Evolutionary conservation across 2,888 invertebrate genomes (phyloP).

Genomic region (Eudemis profundana): DNA sequence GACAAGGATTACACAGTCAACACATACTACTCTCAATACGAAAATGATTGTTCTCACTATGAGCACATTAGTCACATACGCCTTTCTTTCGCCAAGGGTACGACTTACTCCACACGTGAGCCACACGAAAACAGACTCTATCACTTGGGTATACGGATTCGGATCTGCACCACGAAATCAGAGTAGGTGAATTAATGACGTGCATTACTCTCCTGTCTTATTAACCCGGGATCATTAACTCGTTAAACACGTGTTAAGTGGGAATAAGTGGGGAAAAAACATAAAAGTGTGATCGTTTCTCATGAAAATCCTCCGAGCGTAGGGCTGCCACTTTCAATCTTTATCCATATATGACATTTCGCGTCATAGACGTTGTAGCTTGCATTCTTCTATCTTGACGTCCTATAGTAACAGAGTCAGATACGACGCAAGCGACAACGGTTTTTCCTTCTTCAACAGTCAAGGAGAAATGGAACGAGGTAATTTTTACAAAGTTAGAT

Average conservation of each 20-base stretch:
- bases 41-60: neutral
- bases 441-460: too few relatives aligned
- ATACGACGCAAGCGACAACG: too few relatives aligned
- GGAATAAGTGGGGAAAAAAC: conserved; percentile 55
- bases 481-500: too few relatives aligned
- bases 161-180: neutral
- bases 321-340: conserved; percentile 21
- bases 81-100: too few relatives aligned
- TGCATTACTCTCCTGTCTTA: conserved; percentile 69
- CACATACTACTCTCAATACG: neutral
- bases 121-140: neutral
- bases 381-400: too few relatives aligned
- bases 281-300: conserved; percentile 32
- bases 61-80: neutral
- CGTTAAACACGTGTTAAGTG: conserved; percentile 68
- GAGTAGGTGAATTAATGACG: conserved; percentile 36
- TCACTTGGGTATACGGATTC: neutral
- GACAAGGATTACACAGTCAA: neutral
- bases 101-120: neutral
- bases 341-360: neutral
- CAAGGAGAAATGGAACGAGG: too few relatives aligned
- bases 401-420: too few relatives aligned
- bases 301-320: conserved; percentile 15
- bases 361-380: too few relatives aligned
- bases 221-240: conserved; percentile 69